These are phyloP conservation scores for Semnornis frantzii DNA, from an alignment of 2,113 vertebrate genomes.

Conservation along the genomic window DNA sequence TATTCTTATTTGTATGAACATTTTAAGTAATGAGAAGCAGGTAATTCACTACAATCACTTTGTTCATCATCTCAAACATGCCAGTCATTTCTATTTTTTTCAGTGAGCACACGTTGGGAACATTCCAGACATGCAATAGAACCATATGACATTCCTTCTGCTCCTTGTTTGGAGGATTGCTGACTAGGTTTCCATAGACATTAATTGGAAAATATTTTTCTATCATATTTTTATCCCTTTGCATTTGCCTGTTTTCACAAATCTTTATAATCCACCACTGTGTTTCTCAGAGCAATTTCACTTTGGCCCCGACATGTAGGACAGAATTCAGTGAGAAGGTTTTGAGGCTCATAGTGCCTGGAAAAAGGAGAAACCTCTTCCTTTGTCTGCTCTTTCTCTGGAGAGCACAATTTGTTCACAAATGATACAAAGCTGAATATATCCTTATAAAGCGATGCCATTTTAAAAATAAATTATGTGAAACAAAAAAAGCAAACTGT, in stretches of 20 bases:
- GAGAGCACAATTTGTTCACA: neutral
- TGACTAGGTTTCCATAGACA: neutral
- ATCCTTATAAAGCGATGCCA: neutral
- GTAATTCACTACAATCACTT: neutral
- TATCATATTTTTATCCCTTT: neutral
- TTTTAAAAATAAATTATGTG: neutral
- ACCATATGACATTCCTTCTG: neutral
- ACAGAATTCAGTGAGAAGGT: neutral
- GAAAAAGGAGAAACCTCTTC: neutral
- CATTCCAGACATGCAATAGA: neutral
- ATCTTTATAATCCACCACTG: neutral
- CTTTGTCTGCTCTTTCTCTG: neutral
- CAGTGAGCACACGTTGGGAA: neutral
- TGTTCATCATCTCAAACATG: neutral
- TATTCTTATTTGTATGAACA: neutral
- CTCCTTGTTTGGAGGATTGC: neutral
- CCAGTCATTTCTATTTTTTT: neutral
- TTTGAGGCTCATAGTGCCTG: neutral
- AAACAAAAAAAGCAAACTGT: neutral
- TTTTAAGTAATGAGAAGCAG: neutral
- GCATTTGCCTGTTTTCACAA: neutral
- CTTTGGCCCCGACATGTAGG: fast-evolving
- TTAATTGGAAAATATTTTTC: neutral
- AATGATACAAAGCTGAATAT: neutral
- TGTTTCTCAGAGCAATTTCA: neutral